These are phyloP conservation scores for Scomber colias DNA, from an alignment of 2,113 vertebrate species.

Conservation along the genomic window DNA sequence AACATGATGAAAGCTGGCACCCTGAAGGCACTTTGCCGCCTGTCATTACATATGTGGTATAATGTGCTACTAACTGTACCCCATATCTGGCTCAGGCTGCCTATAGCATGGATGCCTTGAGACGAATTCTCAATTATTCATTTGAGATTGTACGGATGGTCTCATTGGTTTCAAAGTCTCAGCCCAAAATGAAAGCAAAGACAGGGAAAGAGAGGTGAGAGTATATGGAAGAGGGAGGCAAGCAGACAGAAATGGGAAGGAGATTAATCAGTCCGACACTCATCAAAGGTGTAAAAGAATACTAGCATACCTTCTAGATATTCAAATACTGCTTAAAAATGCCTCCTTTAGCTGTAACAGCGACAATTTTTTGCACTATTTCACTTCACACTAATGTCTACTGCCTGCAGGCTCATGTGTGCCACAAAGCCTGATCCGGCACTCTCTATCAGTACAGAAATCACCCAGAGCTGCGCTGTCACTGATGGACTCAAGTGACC, in stretches of 20 bases:
- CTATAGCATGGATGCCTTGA: slow-evolving; percentile 22
- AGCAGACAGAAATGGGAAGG: slow-evolving; percentile 10
- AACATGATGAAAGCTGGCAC: slow-evolving; percentile 76
- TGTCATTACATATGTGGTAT: slow-evolving; percentile 62
- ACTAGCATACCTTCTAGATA: slow-evolving; percentile 60
- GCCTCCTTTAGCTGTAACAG: slow-evolving; percentile 45
- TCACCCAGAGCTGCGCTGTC: no score
- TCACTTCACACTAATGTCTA: slow-evolving; percentile 1
- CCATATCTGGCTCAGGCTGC: slow-evolving; percentile 24
- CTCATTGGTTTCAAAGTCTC: slow-evolving; percentile 48
- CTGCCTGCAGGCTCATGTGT: not conserved
- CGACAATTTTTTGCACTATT: slow-evolving; percentile 38
- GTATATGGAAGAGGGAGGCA: not conserved
- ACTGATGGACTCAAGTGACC: no score
- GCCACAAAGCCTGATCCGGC: no score
- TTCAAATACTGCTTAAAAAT: slow-evolving; percentile 41
- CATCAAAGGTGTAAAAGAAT: slow-evolving; percentile 49
- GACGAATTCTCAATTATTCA: slow-evolving; percentile 71
- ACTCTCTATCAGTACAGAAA: no score
- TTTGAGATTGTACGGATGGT: slow-evolving; percentile 22
- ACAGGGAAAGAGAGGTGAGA: slow-evolving; percentile 16
- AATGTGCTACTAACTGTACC: slow-evolving; percentile 13
- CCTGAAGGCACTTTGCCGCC: slow-evolving; percentile 70
- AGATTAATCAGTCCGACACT: slow-evolving; percentile 47
- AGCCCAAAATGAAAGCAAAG: slow-evolving; percentile 42